phyloP scores from a whole-genome alignment of 2,797 vertebrate species.

The Astyanax mexicanus region DNA sequence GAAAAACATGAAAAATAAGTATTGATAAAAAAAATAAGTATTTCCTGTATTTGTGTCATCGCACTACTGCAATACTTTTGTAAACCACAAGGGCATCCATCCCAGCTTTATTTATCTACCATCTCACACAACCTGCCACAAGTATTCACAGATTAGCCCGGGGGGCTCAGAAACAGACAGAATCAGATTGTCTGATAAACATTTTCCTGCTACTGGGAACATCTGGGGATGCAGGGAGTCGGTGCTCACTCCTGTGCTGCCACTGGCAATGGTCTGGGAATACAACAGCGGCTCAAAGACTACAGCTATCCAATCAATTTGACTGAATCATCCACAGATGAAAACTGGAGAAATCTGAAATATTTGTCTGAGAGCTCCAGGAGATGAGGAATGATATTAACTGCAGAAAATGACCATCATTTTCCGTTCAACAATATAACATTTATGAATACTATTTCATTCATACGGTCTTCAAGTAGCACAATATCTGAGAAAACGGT shows the following conservation, averaged over 20 bases:
- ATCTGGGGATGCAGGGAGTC: slow-evolving; percentile 24
- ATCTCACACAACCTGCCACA: slow-evolving; percentile 23
- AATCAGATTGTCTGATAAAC: slow-evolving; percentile 43
- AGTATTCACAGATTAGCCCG: slow-evolving; percentile 39
- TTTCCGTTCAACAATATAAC: background rate
- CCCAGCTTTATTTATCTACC: slow-evolving; percentile 3
- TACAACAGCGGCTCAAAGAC: slow-evolving; percentile 25
- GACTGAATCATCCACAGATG: background rate
- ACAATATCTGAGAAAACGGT: too few species aligned
- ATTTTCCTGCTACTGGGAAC: slow-evolving; percentile 27
- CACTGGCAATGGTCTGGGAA: slow-evolving; percentile 12
- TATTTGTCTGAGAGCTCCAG: background rate
- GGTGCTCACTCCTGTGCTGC: slow-evolving; percentile 5
- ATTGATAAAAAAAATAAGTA: too few species aligned
- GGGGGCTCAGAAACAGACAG: background rate
- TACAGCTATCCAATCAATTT: background rate
- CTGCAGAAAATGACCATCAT: background rate
- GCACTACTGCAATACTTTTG: background rate
- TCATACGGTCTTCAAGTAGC: background rate
- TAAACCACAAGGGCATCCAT: background rate
- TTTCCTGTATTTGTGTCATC: background rate
- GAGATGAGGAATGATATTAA: background rate
- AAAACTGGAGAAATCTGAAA: background rate
- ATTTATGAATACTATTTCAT: background rate
- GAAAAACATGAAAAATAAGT: background rate